phyloP scores from a whole-genome alignment of 2,113 vertebrate species.

The Bombycilla garrulus region DNA sequence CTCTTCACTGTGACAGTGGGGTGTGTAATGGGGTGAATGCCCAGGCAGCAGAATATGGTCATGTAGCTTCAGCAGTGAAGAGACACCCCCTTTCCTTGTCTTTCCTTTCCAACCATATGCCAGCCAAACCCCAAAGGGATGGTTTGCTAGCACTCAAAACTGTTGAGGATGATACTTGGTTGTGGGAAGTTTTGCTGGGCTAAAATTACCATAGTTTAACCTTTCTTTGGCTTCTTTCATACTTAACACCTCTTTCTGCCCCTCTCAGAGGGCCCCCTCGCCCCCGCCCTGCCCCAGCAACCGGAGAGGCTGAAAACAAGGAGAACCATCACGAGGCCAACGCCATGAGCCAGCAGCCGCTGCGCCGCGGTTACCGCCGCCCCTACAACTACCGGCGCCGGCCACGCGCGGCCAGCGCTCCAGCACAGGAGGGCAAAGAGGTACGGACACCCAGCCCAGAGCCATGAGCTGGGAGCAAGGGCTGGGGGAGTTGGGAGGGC shows the following conservation, averaged over 20 bases:
- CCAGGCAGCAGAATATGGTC: not conserved
- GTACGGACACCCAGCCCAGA: not conserved
- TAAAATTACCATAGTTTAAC: not conserved
- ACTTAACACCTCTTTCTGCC: not conserved
- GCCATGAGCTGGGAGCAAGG: not conserved
- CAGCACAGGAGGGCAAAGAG: conserved; percentile 74
- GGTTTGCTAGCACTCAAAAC: not conserved
- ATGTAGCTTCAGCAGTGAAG: not conserved
- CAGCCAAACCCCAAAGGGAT: not conserved
- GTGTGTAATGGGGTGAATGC: too few species aligned
- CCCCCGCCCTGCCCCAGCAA: conserved; percentile 56
- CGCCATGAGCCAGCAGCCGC: conserved; percentile 67
- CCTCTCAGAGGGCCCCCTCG: conserved; percentile 66
- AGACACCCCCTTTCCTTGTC: not conserved
- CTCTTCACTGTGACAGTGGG: not conserved
- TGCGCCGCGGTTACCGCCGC: conserved; percentile 75
- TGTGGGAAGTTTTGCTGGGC: not conserved
- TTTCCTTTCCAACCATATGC: not conserved
- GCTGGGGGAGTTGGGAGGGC: not conserved
- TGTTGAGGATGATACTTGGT: not conserved
- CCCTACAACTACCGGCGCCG: conserved; percentile 77
- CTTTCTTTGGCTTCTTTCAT: not conserved
- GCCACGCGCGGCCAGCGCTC: conserved; percentile 71
- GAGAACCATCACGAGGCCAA: conserved; percentile 73
- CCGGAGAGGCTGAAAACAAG: conserved; percentile 75